Percentiles rank a stretch among this genome's conserved stretches.
These are phyloP conservation scores for Hyles vespertilio DNA, from an alignment of 1,140 invertebrate genomes.

Conservation along the genomic window DNA sequence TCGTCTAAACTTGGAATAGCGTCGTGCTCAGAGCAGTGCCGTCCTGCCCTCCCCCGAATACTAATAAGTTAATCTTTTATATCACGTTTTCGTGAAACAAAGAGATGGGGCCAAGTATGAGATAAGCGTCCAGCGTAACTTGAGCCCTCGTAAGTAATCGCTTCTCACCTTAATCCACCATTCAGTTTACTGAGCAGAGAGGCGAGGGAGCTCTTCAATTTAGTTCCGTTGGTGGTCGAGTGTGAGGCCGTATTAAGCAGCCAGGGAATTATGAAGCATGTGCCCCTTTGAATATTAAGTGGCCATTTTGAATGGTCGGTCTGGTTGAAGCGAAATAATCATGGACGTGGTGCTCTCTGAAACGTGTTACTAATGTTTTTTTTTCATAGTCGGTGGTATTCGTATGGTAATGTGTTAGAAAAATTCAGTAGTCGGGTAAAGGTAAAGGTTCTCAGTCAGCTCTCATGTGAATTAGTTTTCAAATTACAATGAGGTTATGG, in stretches of 20 bases:
- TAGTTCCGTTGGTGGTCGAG: slow-evolving; percentile 41
- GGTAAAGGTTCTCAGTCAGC: no score
- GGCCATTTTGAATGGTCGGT: slow-evolving; percentile 39
- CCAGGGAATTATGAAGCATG: slow-evolving; percentile 65
- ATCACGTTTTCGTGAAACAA: slow-evolving; percentile 69
- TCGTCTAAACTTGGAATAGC: slow-evolving; percentile 1
- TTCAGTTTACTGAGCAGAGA: slow-evolving; percentile 9
- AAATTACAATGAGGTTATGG: no score
- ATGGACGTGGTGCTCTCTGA: slow-evolving; percentile 28
- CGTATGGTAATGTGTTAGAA: slow-evolving; percentile 41
- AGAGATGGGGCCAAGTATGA: slow-evolving; percentile 53
- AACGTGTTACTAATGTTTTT: slow-evolving; percentile 36
- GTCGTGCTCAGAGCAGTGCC: background rate
- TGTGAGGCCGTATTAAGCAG: slow-evolving; percentile 56
- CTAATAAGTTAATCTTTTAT: slow-evolving; percentile 73
- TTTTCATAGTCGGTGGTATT: slow-evolving; percentile 30
- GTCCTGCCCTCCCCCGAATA: slow-evolving; percentile 44
- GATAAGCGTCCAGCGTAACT: slow-evolving; percentile 39
- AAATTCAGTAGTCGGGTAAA: no score
- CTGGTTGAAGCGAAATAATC: slow-evolving; percentile 28
- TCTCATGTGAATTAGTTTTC: no score
- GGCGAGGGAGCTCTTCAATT: slow-evolving; percentile 22
- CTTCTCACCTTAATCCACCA: background rate
- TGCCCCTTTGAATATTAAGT: slow-evolving; percentile 63
- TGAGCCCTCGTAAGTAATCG: slow-evolving; percentile 28